These are phyloP conservation scores for Chiloscyllium punctatum DNA, from an alignment of 2,797 vertebrate genomes.

Conservation along the genomic window DNA sequence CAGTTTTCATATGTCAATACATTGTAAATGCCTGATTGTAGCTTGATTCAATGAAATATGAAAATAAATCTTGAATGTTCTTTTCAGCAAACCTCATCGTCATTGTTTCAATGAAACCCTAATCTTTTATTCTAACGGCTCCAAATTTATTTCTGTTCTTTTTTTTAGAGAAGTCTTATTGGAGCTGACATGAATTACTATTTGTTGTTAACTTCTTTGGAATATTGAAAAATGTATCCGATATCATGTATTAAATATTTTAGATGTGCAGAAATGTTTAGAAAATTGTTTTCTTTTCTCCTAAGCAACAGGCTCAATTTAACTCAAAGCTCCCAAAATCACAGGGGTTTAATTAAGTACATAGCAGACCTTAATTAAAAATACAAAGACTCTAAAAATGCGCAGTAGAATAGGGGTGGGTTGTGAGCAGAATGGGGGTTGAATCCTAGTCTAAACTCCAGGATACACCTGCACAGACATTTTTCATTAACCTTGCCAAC, in stretches of 20 bases:
- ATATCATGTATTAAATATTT: not conserved
- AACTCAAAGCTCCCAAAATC: not conserved
- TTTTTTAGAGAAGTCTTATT: not conserved
- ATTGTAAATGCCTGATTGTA: not conserved
- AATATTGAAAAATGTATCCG: not conserved
- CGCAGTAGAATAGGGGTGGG: not conserved
- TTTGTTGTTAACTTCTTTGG: not conserved
- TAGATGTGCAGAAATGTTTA: not conserved
- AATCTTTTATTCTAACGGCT: not conserved
- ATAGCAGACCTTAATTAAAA: not conserved
- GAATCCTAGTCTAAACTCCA: not conserved
- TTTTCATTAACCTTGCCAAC: not conserved
- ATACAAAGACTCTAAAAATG: not conserved
- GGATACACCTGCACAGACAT: not conserved
- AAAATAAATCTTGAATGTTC: conserved; percentile 12
- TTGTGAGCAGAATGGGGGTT: not conserved
- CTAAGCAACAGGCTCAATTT: not conserved
- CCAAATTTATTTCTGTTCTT: not conserved
- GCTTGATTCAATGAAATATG: not conserved
- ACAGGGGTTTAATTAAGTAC: not conserved
- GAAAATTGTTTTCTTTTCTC: not conserved
- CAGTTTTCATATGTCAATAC: not conserved
- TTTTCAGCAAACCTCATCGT: not conserved
- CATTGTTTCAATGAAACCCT: not conserved
- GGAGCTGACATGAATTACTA: not conserved